Base-by-base conservation (phyloP, 2,888 invertebrate genomes). In the Melieria picta region DNA sequence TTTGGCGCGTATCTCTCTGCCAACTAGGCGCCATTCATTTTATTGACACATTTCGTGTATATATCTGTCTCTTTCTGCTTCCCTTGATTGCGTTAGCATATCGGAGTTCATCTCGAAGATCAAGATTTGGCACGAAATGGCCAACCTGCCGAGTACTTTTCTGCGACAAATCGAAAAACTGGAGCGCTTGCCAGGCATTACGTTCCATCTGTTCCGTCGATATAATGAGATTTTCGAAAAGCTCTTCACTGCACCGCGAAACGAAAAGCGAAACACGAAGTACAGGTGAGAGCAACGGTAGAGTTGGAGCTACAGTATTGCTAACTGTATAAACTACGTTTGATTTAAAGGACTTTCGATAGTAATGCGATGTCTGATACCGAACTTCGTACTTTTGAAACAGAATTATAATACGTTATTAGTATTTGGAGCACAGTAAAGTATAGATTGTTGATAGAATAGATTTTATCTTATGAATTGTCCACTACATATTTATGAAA, bases 91-190 rank as follows among this genome's bases (percentile, higher is more conserved):
- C 52, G 65, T 10, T 69, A 75, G 71, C 69, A 89, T 98, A 74
- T 93, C 94, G 74, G 94, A 98, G 81, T 99, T 99, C 87, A 97
- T 98, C 83, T 92, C 91, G 76, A 98, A 98, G 88, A 96, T 97
- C 82, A 94, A 95, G 84, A 93, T 93, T 82, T 99, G 98, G 98
- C 92, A 94, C 74, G 96, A 97, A 81, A 97, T 99, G 96, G 93
- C 96, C 1, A 92, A 93, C 76, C 90, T 97, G 87, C 91, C 96
- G 0, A 91, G 92, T 78, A 93, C 94, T 71, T 95, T 97, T 83
- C 89, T 93, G 73, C 90, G 91, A 62, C 94, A 94, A 86, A 93
- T 98, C 71, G 93, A 94, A 74, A 90, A 92, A 74, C 87, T 98
- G 72, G 95, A 98, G 82, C 90, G 93, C 71, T 97, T 95, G 83